Base-by-base conservation (phyloP, 2,113 vertebrate species). In the Galemys pyrenaicus region DNA sequence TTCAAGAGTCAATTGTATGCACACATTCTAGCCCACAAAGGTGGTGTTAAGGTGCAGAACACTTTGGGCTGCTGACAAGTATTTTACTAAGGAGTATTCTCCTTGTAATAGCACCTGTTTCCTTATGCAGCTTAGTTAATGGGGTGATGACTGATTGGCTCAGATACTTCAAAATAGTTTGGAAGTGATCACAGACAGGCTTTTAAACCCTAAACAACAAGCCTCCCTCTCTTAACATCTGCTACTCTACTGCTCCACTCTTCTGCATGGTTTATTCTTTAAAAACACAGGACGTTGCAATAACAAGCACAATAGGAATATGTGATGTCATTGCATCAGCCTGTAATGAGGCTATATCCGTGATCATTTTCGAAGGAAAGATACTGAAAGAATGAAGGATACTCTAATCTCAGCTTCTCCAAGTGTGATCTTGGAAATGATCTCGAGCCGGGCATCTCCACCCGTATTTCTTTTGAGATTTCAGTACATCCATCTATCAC, bases 211-310 rank as follows among this genome's bases (percentile, higher is more conserved):
- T 62, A 24, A 35, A 82, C 64, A 64, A 51, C 10, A 92, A 74
- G 28, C 3, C 5, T 91, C 17, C 24, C 15, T 87, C 91, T 85
- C n/a, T 32, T 74, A 91, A 54, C 16, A 74, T 84, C 78, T 77
- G 75, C 28, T 75, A 73, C 17, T 90, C 62, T 26, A 60, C 35
- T 74, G 6, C 26, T 82, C 89, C 88, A 41, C 10, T 32, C 70
- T 95, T 79, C 75, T 89, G 12, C 3, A 11, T 49, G 22, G 7
- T 75, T 95, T 80, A 35, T 89, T 82, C 65, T 85, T 80, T 73
- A 74, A 78, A 84, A 67, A 71, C 24, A 88, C 46, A 58, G 19
- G 2, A 9, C 28, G 81, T 12, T 28, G 11, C 44, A 62, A 73
- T 4, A 32, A 60, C 11, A 75, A 39, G 30, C n/a, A 44, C 22